These are phyloP conservation scores for Aethina tumida DNA, from an alignment of 1,140 invertebrate genomes.

Conservation along the genomic window DNA sequence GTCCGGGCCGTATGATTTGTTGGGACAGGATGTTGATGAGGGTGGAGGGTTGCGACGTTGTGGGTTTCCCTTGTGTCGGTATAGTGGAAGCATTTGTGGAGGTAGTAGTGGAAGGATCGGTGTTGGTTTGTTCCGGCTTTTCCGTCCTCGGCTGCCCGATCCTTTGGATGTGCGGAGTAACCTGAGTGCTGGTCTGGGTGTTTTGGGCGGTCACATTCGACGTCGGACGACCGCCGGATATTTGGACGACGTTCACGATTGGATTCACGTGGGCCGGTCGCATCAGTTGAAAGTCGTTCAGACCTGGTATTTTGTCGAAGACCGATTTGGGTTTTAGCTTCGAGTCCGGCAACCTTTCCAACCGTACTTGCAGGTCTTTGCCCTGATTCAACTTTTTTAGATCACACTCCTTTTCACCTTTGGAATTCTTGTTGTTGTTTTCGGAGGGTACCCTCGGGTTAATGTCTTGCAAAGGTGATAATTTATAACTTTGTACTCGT, in stretches of 20 bases:
- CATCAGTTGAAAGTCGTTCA: conserved; percentile 46
- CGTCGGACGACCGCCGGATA: conserved; percentile 32
- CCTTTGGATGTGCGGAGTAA: conserved; percentile 38
- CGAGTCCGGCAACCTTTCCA: conserved; percentile 17
- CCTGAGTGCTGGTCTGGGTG: conserved; percentile 33
- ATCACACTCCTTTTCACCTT: not conserved
- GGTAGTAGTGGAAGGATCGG: conserved; percentile 22
- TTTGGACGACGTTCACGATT: conserved; percentile 50
- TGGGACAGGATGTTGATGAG: conserved; percentile 35
- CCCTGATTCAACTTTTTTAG: conserved; percentile 7
- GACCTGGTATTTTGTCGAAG: conserved; percentile 41
- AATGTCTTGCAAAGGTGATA: conserved; percentile 9
- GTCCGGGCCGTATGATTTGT: conserved; percentile 25
- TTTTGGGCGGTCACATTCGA: conserved; percentile 23
- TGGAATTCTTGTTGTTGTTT: conserved; percentile 6
- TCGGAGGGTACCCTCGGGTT: conserved; percentile 6
- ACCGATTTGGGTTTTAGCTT: conserved; percentile 23
- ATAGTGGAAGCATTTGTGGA: conserved; percentile 16
- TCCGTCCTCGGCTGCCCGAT: conserved; percentile 35
- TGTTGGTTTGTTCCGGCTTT: conserved; percentile 24
- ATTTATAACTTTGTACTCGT: conserved; percentile 9
- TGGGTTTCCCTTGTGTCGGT: conserved; percentile 26
- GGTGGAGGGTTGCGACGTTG: conserved; percentile 30
- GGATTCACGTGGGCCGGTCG: conserved; percentile 40
- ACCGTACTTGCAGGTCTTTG: conserved; percentile 14